Base-by-base conservation (phyloP, 2,113 vertebrate species). In the Pongo pygmaeus region DNA sequence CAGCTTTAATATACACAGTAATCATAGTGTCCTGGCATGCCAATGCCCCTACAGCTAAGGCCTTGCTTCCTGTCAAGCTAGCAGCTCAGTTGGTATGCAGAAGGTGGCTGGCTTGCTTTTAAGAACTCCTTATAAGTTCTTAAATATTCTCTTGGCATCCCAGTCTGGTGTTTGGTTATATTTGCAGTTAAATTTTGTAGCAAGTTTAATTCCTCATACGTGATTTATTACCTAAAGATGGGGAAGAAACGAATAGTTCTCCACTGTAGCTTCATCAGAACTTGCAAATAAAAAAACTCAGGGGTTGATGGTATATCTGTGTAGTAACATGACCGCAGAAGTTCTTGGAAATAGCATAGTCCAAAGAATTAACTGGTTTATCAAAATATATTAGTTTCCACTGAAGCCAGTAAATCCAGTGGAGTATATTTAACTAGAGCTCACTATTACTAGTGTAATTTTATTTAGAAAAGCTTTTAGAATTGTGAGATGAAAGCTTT, bases 401-500 rank as follows among this genome's bases (percentile, higher is more conserved):
- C 17, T 74, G 40, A 38, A 52, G 79, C 70, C 25, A 10, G 0
- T 48, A 46, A 67, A n/a, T 27, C 17, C 59, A 35, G 30, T 27
- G 11, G n/a, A 8, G 3, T 69, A 0, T 48, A 8, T 85, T 85
- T 84, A 69, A 80, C 2, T 38, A 25, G 55, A 35, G 43, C 57
- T 84, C 55, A 23, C 23, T 67, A 1, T 46, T 46, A 38, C 32
- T 6, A 72, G 8, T 50, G 50, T 18, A 5, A 64, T 17, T 64
- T 57, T 61, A 27, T 32, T 88, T 59, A 74, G 40, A 40, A 61
- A 93, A 55, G 8, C 17, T 91, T 92, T 55, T 67, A 50, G 48
- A 91, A 89, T n/a, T 74, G 8, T 84, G 61, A 92, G 50, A 55
- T 92, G 80, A 94, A 96, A 97, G 69, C 40, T 30, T n/a, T 81